These are phyloP conservation scores for Oxytorus armatus DNA, from an alignment of 2,888 invertebrate species.

Conservation along the genomic window DNA sequence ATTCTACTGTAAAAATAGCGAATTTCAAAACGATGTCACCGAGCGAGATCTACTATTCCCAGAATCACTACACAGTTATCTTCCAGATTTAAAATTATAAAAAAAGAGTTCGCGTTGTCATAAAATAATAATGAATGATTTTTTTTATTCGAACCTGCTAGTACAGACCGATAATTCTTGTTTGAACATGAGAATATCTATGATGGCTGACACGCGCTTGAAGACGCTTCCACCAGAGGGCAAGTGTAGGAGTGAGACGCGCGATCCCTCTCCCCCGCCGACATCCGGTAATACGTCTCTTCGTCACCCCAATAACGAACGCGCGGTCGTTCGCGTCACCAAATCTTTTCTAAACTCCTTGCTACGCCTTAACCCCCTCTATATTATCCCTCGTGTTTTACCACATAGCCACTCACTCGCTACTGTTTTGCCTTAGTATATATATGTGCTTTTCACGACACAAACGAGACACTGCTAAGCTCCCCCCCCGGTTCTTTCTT, in stretches of 20 bases:
- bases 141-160: slow-evolving; percentile 36
- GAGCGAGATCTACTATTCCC: no score
- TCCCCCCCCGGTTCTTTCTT: slow-evolving; percentile 24
- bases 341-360: slow-evolving; percentile 40
- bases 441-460: slow-evolving; percentile 3
- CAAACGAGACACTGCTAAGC: slow-evolving; percentile 27
- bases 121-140: background rate
- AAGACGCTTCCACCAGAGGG: background rate
- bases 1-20: no score
- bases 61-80: no score
- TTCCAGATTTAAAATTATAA: no score
- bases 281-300: slow-evolving; percentile 68
- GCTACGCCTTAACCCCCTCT: slow-evolving; percentile 44
- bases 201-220: slow-evolving; percentile 52
- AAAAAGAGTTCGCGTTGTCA: background rate
- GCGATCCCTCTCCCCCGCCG: slow-evolving; percentile 20
- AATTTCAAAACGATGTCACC: no score
- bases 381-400: slow-evolving; percentile 29
- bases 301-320: slow-evolving; percentile 71
- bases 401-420: slow-evolving; percentile 31
- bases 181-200: slow-evolving; percentile 27
- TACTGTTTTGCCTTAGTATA: slow-evolving; percentile 50
- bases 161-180: slow-evolving; percentile 44
- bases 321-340: slow-evolving; percentile 30
- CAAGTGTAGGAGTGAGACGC: slow-evolving; percentile 2